phyloP scores from a whole-genome alignment of 1,140 invertebrate species.

The Holcopasites calliopsidis region DNA sequence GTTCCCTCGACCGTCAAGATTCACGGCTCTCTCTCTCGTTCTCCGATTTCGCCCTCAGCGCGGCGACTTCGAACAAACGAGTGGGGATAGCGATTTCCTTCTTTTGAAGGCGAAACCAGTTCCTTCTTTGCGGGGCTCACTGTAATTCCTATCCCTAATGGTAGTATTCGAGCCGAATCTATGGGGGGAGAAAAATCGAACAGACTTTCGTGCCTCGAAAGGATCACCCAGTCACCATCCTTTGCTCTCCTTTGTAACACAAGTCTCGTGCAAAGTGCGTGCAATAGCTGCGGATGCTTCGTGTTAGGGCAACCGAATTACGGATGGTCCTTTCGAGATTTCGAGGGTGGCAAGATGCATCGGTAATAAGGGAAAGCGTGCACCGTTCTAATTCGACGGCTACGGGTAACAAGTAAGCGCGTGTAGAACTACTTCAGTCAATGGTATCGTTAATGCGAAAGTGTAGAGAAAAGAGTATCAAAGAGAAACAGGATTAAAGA shows the following conservation, averaged over 20 bases:
- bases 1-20: too few species aligned
- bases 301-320: too few species aligned
- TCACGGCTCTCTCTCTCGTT: too few species aligned
- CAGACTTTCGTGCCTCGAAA: background rate
- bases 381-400: conserved; percentile 25
- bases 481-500: conserved; percentile 22
- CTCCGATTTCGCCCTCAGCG: too few species aligned
- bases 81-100: too few species aligned
- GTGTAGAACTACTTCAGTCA: conserved; percentile 10
- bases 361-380: conserved; percentile 36
- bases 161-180: conserved; percentile 25
- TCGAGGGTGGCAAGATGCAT: conserved; percentile 1
- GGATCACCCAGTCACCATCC: background rate
- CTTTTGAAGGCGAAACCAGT: too few species aligned
- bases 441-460: background rate
- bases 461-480: conserved; percentile 3
- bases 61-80: too few species aligned
- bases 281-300: too few species aligned
- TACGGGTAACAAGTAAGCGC: conserved; percentile 51
- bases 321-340: background rate
- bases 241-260: background rate
- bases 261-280: background rate
- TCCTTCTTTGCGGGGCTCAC: too few species aligned
- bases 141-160: too few species aligned
- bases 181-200: background rate